Evolutionary conservation across 2,797 vertebrate genomes (phyloP), one percentile per base, ranked within the genome.

Genomic region (Tragelaphus oryx): DNA sequence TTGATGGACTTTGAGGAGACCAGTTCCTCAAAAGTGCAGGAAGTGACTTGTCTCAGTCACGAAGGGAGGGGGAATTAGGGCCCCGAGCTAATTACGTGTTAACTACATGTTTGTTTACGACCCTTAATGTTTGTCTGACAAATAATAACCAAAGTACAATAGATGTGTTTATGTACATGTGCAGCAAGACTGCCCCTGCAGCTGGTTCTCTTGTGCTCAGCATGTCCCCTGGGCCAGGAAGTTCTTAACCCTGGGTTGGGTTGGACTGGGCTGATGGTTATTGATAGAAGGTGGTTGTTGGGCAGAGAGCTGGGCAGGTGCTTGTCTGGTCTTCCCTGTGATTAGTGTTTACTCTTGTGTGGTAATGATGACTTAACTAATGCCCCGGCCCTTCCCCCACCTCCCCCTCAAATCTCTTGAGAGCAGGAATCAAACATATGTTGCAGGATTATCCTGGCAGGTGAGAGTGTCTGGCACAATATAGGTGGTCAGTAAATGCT

Each of bases 21-120:
- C 20, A 18, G 5, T 48, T 20, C 30, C 18, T 46, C 46, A 46
- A 46, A 46, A 20, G 0, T 14, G 78, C 37, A 50, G 93, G 87
- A 96, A 88, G 28, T 93, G 87, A 65, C 41, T 82, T 78, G 37
- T 71, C 26, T 22, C 8, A 83, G 28, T 95, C 50, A 54, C 41
- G 4, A 6, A 22, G 33, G 28, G 30, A 41, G 22, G 6, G 37
- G 18, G 22, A 28, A 10, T 62, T 57, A 30, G 37, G 82, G 22
- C 14, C 33, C 22, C 3, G 37, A 71, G 37, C 37, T 41, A 13
- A 24, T 68, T 37, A 11, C 33, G n/a, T 22, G 62, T 37, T 68
- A 68, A 37, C 65, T 68, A 0, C 65, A 22, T 65, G 33, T 57
- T 92, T 83, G 65, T 48, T 65, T 87, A 13, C 1, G 30, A 55